Evolutionary conservation across 2,888 invertebrate genomes (phyloP).

Genomic region (Andrena trimmerana): DNA sequence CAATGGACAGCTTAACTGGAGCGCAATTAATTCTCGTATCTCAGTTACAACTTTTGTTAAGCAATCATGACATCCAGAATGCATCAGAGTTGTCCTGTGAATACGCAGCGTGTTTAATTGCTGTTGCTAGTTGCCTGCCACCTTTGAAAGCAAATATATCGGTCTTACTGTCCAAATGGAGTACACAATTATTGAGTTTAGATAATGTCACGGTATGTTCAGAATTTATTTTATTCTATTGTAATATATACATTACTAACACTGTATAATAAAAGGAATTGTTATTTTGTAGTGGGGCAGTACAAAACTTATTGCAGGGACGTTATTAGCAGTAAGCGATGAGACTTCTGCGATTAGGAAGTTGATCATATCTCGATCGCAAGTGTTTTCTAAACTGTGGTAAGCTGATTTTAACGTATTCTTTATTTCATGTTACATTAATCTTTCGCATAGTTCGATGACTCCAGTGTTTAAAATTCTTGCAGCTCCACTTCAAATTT

Average conservation of each 20-base stretch:
- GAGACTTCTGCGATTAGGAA: constrained; percentile 65
- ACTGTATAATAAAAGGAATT: not conserved
- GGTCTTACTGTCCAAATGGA: constrained; percentile 80
- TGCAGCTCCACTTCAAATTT: constrained; percentile 86
- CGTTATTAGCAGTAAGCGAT: constrained; percentile 72
- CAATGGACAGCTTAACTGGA: constrained; percentile 78
- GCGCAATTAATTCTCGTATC: constrained; percentile 74
- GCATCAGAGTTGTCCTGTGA: constrained; percentile 80
- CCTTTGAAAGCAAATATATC: constrained; percentile 72
- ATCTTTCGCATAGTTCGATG: not conserved
- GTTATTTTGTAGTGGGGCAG: constrained; percentile 75
- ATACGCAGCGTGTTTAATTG: constrained; percentile 79
- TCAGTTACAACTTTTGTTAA: constrained; percentile 78
- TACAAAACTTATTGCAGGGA: constrained; percentile 77
- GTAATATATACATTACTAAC: not conserved
- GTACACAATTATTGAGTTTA: constrained; percentile 73
- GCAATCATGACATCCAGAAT: constrained; percentile 77
- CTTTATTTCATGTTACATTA: constrained; percentile 4
- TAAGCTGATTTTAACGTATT: constrained; percentile 57
- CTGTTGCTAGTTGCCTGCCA: constrained; percentile 72
- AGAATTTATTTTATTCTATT: constrained; percentile 13
- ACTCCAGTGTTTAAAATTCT: constrained; percentile 14
- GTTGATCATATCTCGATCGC: constrained; percentile 69
- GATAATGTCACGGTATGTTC: constrained; percentile 73
- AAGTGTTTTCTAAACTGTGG: constrained; percentile 76